These are phyloP conservation scores for Todus mexicanus DNA, from an alignment of 2,797 vertebrate species.

Conservation along the genomic window DNA sequence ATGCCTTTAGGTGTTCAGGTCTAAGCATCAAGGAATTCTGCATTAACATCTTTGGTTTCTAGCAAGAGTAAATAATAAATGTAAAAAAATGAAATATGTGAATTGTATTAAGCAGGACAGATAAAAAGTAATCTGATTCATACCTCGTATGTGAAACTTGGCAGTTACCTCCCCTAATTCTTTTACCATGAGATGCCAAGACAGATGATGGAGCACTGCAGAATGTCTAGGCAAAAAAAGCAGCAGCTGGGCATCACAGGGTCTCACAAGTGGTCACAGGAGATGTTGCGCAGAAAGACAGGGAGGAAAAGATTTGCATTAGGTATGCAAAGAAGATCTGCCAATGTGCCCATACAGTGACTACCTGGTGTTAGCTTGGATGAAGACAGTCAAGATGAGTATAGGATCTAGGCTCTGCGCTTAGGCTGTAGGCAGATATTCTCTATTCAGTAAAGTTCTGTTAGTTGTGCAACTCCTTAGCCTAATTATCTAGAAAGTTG, in stretches of 20 bases:
- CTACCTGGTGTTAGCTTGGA: neutral
- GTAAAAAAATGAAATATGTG: neutral
- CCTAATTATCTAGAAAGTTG: neutral
- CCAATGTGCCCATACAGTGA: neutral
- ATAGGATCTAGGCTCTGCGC: neutral
- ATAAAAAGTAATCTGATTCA: neutral
- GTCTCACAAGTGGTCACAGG: accelerated
- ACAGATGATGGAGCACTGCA: neutral
- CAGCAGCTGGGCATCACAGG: neutral
- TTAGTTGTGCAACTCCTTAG: neutral
- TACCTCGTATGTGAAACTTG: neutral
- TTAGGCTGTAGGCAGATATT: neutral
- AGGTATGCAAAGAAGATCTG: neutral
- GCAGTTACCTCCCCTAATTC: neutral
- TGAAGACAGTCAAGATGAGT: neutral
- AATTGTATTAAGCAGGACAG: neutral
- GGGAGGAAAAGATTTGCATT: neutral
- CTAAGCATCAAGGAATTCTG: neutral
- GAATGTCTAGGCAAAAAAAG: neutral
- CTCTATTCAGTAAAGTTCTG: neutral
- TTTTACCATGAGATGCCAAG: neutral
- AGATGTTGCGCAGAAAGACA: neutral
- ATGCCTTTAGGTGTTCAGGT: neutral
- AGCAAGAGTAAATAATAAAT: neutral
- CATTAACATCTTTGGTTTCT: neutral